These are phyloP conservation scores for Acromyrmex charruanus DNA, from an alignment of 1,140 invertebrate species.

Conservation along the genomic window DNA sequence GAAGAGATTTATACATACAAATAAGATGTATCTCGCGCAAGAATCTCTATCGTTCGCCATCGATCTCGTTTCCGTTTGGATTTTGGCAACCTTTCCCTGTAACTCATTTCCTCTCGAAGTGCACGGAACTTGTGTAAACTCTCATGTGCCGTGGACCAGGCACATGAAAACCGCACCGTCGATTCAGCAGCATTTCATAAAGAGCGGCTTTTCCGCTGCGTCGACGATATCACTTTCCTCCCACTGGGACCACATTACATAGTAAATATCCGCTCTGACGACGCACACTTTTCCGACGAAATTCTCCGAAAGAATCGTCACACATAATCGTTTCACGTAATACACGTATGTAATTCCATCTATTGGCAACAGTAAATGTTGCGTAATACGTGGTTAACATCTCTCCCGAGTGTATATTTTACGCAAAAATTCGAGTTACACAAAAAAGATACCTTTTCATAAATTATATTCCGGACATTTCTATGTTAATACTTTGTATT, in stretches of 20 bases:
- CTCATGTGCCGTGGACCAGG: not conserved
- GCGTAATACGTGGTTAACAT: not conserved
- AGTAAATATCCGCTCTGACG: slow-evolving; percentile 39
- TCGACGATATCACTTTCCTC: slow-evolving; percentile 62
- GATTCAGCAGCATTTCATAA: slow-evolving; percentile 65
- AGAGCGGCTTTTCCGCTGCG: slow-evolving; percentile 63
- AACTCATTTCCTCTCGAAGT: slow-evolving; percentile 11
- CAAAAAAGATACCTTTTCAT: not conserved
- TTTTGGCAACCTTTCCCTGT: slow-evolving; percentile 50
- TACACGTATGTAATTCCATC: not conserved
- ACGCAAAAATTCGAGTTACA: not conserved
- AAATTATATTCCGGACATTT: slow-evolving; percentile 2
- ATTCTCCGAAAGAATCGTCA: slow-evolving; percentile 29
- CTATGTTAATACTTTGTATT: not conserved
- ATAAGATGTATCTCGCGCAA: not conserved
- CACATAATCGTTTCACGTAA: slow-evolving; percentile 5
- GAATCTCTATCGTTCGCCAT: not conserved
- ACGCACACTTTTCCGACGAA: slow-evolving; percentile 7
- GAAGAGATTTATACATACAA: slow-evolving; percentile 8
- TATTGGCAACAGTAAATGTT: not conserved
- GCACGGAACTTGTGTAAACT: slow-evolving; percentile 45
- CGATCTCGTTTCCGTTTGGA: slow-evolving; percentile 39
- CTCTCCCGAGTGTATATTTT: not conserved
- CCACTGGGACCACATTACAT: slow-evolving; percentile 13
- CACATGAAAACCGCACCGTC: slow-evolving; percentile 42